Base-by-base conservation (phyloP, 1,140 invertebrate species). In the Sminthurides bifidus region DNA sequence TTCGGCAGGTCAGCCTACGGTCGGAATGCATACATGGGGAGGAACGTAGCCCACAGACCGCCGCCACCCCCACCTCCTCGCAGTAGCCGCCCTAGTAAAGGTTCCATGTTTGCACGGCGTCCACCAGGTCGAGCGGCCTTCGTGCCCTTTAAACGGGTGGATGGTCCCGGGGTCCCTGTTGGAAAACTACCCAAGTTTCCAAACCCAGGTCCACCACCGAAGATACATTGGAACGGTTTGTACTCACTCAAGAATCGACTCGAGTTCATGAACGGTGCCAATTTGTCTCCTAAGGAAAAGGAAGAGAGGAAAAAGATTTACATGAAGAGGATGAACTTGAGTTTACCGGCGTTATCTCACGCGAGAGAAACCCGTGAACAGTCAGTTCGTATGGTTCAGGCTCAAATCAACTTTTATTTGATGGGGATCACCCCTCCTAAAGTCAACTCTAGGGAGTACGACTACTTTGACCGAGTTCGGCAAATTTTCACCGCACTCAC, bases 341-440 rank as follows among this genome's bases (percentile, higher is more conserved):
- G 10, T 21, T 4, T 6, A 6, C 21, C 44, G 5, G 15, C 21
- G 10, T 6, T 48, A 5, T 5, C 21, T 14, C 17, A 6, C 27
- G 12, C 14, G 6, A 8, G 44, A 21, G 53, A 55, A 26, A 55
- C 53, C 27, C 44, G 44, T 23, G 43, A 55, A 40, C 53, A 55
- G 26, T 35, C 53, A 17, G 44, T 55, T 17, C 44, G 53, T 23
- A 48, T 55, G 53, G n/a, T 55, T n/a, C 30, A 29, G 19, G 44
- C 53, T 2, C 43, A 55, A 27, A 17, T 46, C 14, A 48, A 38
- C 17, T 44, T 44, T 29, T 31, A 37, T 17, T 27, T 55, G 19
- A 33, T 55, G 21, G 30, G 40, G n/a, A 21, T 19, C 14, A 14
- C 43, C 10, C 5, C 53, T 21, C n/a, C 38, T 17, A 44, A 55